Evolutionary conservation across 2,888 invertebrate species (phyloP).

Genomic region (Platycheirus rosarum): DNA sequence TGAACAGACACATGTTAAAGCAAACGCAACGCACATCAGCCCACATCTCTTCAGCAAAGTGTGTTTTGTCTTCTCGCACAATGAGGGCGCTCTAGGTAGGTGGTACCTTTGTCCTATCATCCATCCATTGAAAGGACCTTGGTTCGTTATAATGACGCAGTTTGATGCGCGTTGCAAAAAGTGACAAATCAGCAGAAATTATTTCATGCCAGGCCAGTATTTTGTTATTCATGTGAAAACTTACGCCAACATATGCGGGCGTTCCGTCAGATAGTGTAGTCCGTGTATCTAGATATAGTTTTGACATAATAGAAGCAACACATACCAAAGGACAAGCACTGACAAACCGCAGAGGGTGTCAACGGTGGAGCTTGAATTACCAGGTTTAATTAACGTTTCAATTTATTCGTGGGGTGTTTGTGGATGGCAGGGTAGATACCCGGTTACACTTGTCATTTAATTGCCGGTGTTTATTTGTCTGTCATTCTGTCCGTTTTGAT

Average conservation of each 20-base stretch:
- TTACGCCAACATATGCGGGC: not conserved
- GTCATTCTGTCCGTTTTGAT: slow-evolving; percentile 39
- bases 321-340: not conserved
- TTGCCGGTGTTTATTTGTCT: slow-evolving; percentile 28
- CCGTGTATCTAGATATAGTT: slow-evolving; percentile 2
- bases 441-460: slow-evolving; percentile 20
- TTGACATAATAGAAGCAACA: not conserved
- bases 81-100: slow-evolving; percentile 35
- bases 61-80: slow-evolving; percentile 30
- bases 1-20: slow-evolving; percentile 6
- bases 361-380: slow-evolving; percentile 27
- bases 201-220: slow-evolving; percentile 53
- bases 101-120: no score
- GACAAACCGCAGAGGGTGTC: not conserved
- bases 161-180: slow-evolving; percentile 50
- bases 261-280: no score
- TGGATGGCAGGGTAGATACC: slow-evolving; percentile 12
- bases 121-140: slow-evolving; percentile 67
- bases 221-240: slow-evolving; percentile 67
- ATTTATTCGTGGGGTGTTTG: slow-evolving; percentile 32
- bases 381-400: slow-evolving; percentile 64
- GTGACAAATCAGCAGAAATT: slow-evolving; percentile 69
- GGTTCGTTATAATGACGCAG: slow-evolving; percentile 29
- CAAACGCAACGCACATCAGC: slow-evolving; percentile 1
- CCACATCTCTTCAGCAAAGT: no score